Conservation (phyloP, 2,888 invertebrate genomes). For the Andrena chrysosceles region DNA sequence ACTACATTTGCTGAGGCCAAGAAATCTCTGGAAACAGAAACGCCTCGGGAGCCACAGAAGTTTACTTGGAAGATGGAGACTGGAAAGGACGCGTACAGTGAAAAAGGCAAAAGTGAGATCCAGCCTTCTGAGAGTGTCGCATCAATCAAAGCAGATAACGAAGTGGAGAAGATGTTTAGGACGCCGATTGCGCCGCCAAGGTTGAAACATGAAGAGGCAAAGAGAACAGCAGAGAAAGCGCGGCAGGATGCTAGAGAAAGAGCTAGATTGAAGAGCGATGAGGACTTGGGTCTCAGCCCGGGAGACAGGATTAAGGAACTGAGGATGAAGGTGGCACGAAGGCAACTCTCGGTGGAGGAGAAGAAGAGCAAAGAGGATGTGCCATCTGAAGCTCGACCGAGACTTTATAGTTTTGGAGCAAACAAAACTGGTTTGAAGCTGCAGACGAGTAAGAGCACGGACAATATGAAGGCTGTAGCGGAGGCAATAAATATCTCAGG, state of each 20-base stretch:
- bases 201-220: constrained; percentile 85
- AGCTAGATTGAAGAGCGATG: constrained; percentile 90
- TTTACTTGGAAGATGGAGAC: constrained; percentile 72
- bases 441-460: constrained; percentile 83
- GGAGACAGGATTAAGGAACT: constrained; percentile 88
- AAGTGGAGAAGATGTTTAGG: constrained; percentile 78
- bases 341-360: constrained; percentile 80
- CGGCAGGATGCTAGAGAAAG: constrained; percentile 88
- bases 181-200: constrained; percentile 86
- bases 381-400: constrained; percentile 70
- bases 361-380: constrained; percentile 72
- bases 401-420: constrained; percentile 75
- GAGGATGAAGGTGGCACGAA: constrained; percentile 84
- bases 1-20: constrained; percentile 78
- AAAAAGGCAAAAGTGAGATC: neutral
- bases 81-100: neutral
- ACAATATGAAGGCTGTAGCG: constrained; percentile 80
- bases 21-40: constrained; percentile 63
- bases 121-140: neutral
- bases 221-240: constrained; percentile 87
- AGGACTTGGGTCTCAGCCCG: constrained; percentile 90
- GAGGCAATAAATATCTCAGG: constrained; percentile 74
- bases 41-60: constrained; percentile 1
- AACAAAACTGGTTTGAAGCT: constrained; percentile 72
- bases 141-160: neutral